These are phyloP conservation scores for Mus minutoides DNA, from an alignment of 2,797 vertebrate genomes.

Conservation along the genomic window DNA sequence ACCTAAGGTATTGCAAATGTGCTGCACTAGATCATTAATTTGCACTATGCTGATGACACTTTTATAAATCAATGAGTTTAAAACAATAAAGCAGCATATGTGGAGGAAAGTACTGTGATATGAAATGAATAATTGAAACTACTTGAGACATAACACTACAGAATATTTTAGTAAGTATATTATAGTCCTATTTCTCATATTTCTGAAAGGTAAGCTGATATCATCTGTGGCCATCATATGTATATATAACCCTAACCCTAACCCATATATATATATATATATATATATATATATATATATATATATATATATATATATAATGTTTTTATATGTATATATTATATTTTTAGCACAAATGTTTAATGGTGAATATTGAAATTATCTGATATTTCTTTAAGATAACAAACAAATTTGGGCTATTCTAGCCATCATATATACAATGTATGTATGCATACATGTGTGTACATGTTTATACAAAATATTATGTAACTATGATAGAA, in stretches of 20 bases:
- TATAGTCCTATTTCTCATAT: constrained; percentile 59
- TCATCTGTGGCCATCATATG: neutral
- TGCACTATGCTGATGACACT: constrained; percentile 69
- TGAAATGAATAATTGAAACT: constrained; percentile 82
- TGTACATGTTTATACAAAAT: no score
- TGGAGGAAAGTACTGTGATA: constrained; percentile 57
- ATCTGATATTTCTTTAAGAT: neutral
- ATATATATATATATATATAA: neutral
- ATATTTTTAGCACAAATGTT: neutral
- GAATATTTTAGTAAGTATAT: constrained; percentile 65
- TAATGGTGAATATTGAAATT: neutral
- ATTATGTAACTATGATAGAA: neutral
- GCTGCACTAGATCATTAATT: constrained; percentile 81
- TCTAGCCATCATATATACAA: neutral
- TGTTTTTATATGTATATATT: neutral
- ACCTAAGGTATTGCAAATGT: constrained; percentile 78
- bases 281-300: neutral
- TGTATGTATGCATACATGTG: neutral
- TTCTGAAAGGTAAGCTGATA: neutral
- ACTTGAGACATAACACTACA: constrained; percentile 41
- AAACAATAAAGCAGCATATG: constrained; percentile 44
- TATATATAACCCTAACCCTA: no score
- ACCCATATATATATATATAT: neutral
- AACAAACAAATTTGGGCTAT: neutral
- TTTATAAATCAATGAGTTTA: constrained; percentile 82